phyloP scores from a whole-genome alignment of 2,113 vertebrate genomes.

The Halichoeres trimaculatus region DNA sequence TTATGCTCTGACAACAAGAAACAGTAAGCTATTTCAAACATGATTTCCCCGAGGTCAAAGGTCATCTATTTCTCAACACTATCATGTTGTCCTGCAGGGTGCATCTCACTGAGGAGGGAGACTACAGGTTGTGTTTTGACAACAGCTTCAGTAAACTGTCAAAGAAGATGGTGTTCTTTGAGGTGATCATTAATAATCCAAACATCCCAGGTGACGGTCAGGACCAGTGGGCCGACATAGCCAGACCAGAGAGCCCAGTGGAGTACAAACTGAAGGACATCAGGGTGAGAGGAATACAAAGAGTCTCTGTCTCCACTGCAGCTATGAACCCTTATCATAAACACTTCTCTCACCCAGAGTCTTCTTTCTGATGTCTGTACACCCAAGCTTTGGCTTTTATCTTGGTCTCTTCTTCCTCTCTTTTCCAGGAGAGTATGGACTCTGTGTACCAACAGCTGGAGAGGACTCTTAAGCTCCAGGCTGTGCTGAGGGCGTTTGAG shows the following conservation, averaged over 20 bases:
- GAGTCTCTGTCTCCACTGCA: neutral
- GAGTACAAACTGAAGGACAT: slow-evolving; percentile 79
- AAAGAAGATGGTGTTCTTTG: slow-evolving; percentile 91
- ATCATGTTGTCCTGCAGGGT: slow-evolving; percentile 74
- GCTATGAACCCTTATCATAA: neutral
- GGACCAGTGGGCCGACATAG: slow-evolving; percentile 79
- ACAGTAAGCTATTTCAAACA: neutral
- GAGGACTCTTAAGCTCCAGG: slow-evolving; percentile 84
- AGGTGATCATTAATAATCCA: slow-evolving; percentile 83
- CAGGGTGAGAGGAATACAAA: slow-evolving; percentile 64
- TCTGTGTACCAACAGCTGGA: slow-evolving; percentile 82
- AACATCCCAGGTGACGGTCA: slow-evolving; percentile 15
- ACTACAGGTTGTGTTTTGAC: slow-evolving; percentile 93
- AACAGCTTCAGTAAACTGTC: slow-evolving; percentile 91
- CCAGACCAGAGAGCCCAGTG: slow-evolving; percentile 80
- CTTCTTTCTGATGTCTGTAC: neutral
- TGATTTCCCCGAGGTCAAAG: neutral
- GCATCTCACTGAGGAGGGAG: slow-evolving; percentile 86
- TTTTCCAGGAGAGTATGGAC: slow-evolving; percentile 82
- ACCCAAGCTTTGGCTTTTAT: neutral
- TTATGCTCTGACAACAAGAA: neutral
- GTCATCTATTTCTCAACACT: neutral
- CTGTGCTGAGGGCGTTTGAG: slow-evolving; percentile 84
- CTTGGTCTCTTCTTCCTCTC: neutral
- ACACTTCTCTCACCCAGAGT: neutral